Conservation (phyloP, 2,888 invertebrate species). For the Macrosiphum euphorbiae region DNA sequence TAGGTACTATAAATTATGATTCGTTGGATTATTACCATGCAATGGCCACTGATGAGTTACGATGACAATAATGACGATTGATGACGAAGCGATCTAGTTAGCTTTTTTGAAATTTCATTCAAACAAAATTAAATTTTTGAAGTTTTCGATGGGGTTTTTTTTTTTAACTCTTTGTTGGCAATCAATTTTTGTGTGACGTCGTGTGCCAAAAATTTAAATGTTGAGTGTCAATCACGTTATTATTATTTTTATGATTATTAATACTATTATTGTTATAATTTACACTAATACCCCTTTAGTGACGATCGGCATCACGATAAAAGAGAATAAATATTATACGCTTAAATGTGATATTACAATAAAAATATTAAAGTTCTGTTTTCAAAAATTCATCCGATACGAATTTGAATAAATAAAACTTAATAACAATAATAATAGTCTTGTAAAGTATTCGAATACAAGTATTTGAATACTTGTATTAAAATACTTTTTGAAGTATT, state of each 20-base stretch:
- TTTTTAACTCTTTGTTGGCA: neutral
- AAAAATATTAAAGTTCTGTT: neutral
- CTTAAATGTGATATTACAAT: neutral
- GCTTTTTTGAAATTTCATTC: neutral
- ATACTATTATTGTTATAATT: neutral
- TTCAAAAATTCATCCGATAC: neutral
- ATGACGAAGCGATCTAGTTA: neutral
- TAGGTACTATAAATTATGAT: neutral
- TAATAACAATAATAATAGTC: neutral
- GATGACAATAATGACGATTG: neutral
- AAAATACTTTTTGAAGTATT: no score
- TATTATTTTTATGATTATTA: neutral
- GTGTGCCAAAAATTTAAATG: neutral
- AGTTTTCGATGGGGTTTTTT: neutral
- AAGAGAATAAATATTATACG: neutral
- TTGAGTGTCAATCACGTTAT: neutral
- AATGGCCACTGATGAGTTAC: neutral
- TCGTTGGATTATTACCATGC: neutral
- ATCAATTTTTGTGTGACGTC: neutral
- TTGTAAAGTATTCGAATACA: no score
- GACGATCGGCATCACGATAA: neutral
- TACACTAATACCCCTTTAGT: neutral
- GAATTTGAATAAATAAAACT: neutral
- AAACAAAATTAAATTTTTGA: neutral
- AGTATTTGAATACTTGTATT: no score